Evolutionary conservation across 2,113 vertebrate genomes (phyloP).

Genomic region (Pituophis catenifer): DNA sequence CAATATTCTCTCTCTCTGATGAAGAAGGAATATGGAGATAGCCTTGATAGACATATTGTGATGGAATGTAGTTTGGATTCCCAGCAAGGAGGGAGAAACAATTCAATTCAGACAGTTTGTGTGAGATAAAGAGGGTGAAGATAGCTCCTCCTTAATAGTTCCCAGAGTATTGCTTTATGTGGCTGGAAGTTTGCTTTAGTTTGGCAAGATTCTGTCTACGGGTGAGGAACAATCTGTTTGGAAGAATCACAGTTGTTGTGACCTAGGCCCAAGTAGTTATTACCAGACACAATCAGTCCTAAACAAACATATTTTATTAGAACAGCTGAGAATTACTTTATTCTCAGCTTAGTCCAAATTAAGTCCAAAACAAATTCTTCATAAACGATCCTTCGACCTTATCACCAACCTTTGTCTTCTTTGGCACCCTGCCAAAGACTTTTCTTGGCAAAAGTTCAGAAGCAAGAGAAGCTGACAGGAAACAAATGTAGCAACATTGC

Average conservation of each 20-base stretch:
- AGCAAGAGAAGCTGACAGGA: no score
- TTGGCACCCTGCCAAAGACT: no score
- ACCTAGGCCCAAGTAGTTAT: no score
- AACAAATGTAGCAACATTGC: no score
- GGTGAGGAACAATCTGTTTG: neutral
- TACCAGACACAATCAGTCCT: no score
- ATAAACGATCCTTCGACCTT: no score
- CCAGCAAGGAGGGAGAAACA: neutral
- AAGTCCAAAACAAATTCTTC: no score
- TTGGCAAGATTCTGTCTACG: neutral
- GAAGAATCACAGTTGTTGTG: neutral
- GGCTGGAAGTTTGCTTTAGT: neutral
- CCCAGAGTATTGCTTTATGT: neutral
- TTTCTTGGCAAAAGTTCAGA: no score
- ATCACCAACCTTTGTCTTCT: no score
- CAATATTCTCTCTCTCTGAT: neutral
- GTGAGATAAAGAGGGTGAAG: neutral
- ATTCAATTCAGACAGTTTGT: neutral
- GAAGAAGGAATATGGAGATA: neutral
- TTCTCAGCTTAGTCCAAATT: no score
- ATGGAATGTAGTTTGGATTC: neutral
- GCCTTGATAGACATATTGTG: neutral
- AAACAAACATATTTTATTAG: no score
- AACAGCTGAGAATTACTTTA: no score
- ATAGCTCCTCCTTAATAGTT: neutral